Conservation (phyloP, 1,140 invertebrate genomes). For the Halictus rubicundus region DNA sequence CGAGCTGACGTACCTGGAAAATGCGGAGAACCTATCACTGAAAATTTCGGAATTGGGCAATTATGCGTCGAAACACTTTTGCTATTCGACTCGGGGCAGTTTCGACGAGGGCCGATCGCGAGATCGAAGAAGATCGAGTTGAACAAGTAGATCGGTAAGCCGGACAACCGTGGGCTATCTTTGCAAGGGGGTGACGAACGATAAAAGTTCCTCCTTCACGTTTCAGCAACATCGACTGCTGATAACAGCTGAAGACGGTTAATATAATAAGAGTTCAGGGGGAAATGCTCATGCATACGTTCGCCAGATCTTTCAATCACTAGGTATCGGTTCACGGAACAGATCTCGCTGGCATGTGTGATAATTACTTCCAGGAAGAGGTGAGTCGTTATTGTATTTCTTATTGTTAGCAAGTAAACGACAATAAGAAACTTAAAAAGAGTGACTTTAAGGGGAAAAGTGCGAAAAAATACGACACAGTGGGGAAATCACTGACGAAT, state of each 20-base stretch:
- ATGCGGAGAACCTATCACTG: no score
- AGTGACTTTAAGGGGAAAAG: no score
- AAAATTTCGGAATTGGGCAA: no score
- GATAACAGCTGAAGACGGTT: background rate
- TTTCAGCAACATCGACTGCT: background rate
- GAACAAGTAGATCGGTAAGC: background rate
- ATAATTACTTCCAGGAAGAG: constrained; percentile 39
- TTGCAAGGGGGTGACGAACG: no score
- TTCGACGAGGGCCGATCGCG: background rate
- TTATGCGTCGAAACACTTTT: background rate
- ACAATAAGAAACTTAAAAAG: no score
- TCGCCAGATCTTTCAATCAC: constrained; percentile 1
- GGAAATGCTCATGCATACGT: constrained; percentile 26
- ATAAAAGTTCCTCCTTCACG: no score
- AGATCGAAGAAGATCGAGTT: background rate
- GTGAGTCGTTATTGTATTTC: constrained; percentile 19
- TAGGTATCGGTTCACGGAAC: constrained; percentile 9
- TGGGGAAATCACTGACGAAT: no score
- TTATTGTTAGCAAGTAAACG: no score
- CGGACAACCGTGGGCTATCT: background rate
- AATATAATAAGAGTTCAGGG: background rate
- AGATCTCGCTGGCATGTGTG: constrained; percentile 50
- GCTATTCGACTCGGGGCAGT: background rate
- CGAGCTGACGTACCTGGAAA: no score
- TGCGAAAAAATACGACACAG: no score